Evolutionary conservation across 2,888 invertebrate genomes (phyloP), one percentile per base, ranked within the genome.

Genomic region (Liopterus haemorrhoidalis): DNA sequence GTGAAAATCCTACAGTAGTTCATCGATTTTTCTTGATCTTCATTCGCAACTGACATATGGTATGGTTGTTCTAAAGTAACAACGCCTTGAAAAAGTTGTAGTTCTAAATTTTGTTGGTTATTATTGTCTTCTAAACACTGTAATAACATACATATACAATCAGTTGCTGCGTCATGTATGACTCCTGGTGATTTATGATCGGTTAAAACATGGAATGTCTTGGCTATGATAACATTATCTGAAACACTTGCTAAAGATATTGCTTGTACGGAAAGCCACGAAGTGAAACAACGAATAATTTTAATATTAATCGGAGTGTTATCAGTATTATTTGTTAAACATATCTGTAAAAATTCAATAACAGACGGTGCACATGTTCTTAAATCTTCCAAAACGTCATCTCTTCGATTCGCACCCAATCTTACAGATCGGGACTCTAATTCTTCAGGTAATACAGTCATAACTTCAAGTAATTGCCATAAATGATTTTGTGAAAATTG

Each of bases 1-100:
- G 96, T 95, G 64, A 97, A 99, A 54, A 97, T 82, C 53, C 94
- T 79, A 54, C 92, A 92, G 67, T 91, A 95, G 66, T 94, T 95
- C 50, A 89, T 80, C 2, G 91, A 87, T 75, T 91, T 94, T 70
- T 93, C 93, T 53, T 86, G 83, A 61, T 96, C 94, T 68, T 96
- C 96, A 49, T 86, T 83, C 2, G 90, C 91, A 2, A 95, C 93
- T 2, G 93, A 87, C 63, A 88, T 70, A 59, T 93, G 91, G 65
- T 94, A 96, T 9, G 89, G 81, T 51, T 84, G 81, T 57, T 91
- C 89, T 49, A 96, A 71, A 21, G 79, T 73, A 51, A 85, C 71
- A 28, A 95, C 82, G 53, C 85, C 86, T 52, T 83, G 81, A 65
- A 92, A 92, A 43, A 96, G 72, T 50, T 85, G 78, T 53, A 80